Conservation (phyloP, 2,797 vertebrate species). For the Cygnus olor region DNA sequence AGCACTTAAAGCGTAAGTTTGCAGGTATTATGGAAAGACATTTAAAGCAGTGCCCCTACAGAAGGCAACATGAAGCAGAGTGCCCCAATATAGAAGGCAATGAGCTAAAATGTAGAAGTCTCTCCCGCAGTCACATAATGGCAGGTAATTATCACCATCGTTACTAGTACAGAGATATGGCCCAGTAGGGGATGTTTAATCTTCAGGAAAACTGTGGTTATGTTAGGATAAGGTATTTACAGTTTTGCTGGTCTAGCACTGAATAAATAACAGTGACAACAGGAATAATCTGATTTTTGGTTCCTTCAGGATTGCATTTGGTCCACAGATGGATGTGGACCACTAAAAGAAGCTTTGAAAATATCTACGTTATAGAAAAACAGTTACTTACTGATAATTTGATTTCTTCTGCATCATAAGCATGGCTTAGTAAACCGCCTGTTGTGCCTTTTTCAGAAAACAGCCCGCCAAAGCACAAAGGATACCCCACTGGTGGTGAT, state of each 20-base stretch:
- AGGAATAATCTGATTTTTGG: neutral
- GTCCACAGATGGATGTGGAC: neutral
- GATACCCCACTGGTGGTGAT: neutral
- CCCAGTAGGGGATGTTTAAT: conserved; percentile 9
- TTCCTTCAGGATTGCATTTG: neutral
- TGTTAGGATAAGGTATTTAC: neutral
- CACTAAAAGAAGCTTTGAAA: neutral
- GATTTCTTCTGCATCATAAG: conserved; percentile 28
- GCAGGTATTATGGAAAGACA: neutral
- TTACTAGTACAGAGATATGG: neutral
- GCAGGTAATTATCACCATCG: neutral
- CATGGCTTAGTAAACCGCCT: neutral
- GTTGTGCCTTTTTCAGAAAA: conserved; percentile 18
- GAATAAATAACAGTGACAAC: neutral
- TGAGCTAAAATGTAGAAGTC: neutral
- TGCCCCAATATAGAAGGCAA: neutral
- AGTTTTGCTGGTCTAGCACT: conserved; percentile 23
- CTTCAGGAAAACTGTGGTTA: conserved; percentile 2
- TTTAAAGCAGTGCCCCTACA: neutral
- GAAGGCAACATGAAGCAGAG: neutral
- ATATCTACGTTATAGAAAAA: neutral
- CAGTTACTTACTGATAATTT: conserved; percentile 70
- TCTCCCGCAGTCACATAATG: neutral
- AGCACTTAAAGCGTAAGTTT: conserved; percentile 22
- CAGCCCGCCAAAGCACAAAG: neutral